These are phyloP conservation scores for Schizotus pectinicornis DNA, from an alignment of 2,888 invertebrate genomes.

Conservation along the genomic window DNA sequence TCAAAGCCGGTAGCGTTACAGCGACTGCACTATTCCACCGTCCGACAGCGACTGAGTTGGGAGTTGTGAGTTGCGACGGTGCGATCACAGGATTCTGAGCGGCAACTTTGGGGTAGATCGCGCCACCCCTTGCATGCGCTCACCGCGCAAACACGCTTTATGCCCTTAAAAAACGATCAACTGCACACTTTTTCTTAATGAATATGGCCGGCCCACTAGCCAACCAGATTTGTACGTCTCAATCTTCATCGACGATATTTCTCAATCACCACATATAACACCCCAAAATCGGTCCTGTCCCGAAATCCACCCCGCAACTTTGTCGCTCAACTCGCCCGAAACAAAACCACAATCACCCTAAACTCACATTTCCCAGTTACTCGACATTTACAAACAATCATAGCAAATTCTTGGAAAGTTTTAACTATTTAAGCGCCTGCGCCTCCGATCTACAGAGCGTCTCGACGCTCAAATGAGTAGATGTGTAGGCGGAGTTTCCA, in stretches of 20 bases:
- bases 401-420: conserved; percentile 41
- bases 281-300: background rate
- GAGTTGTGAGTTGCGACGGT: conserved; percentile 25
- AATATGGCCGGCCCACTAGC: conserved; percentile 55
- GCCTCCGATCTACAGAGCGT: conserved; percentile 42
- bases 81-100: conserved; percentile 20
- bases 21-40: conserved; percentile 40
- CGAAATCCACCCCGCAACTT: background rate
- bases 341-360: no score
- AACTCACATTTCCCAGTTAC: background rate
- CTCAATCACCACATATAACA: conserved; percentile 27
- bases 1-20: conserved; percentile 39
- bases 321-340: no score
- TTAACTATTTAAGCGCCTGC: conserved; percentile 48
- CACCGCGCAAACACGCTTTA: conserved; percentile 50
- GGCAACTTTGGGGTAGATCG: conserved; percentile 44
- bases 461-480: conserved; percentile 54
- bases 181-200: conserved; percentile 53
- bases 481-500: conserved; percentile 55
- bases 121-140: conserved; percentile 56
- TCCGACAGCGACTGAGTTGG: conserved; percentile 48
- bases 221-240: conserved; percentile 51
- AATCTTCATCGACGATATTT: conserved; percentile 43
- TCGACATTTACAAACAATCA: conserved; percentile 14
- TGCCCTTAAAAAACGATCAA: conserved; percentile 54